A percentile compares a stretch with the other conserved stretches of the same genome.
Conservation (phyloP, 2,888 invertebrate species). For the Seira ritae region DNA sequence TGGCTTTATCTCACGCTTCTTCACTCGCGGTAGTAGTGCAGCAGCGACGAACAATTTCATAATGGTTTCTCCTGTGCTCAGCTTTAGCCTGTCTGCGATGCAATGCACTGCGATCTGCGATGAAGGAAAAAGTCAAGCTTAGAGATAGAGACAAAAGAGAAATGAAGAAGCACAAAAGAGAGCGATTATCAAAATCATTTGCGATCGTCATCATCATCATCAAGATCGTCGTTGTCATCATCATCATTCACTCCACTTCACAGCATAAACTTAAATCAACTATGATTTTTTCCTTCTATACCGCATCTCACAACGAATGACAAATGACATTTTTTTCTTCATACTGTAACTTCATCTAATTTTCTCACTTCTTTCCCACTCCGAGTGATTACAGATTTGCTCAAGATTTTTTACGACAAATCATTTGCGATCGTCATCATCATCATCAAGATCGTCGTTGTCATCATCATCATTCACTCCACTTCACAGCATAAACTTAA, state of each 20-base stretch:
- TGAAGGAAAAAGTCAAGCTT: background rate
- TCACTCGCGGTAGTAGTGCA: background rate
- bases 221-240: no score
- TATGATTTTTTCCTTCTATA: slow-evolving; percentile 13
- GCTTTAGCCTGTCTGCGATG: background rate
- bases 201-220: background rate
- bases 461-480: slow-evolving; percentile 35
- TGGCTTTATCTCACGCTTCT: slow-evolving; percentile 58
- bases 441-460: slow-evolving; percentile 31
- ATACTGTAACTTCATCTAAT: slow-evolving; percentile 1
- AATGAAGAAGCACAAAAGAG: slow-evolving; percentile 32
- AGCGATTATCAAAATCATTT: slow-evolving; percentile 38
- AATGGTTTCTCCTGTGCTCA: background rate
- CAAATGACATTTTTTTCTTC: slow-evolving; percentile 52
- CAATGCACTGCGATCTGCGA: background rate
- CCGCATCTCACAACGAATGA: slow-evolving; percentile 51
- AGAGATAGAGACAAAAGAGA: slow-evolving; percentile 20
- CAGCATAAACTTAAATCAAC: slow-evolving; percentile 39
- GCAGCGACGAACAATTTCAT: background rate
- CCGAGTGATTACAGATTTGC: background rate
- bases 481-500: slow-evolving; percentile 26
- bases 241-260: slow-evolving; percentile 40
- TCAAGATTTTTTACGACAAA: no score
- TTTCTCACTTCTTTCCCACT: background rate
- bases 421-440: background rate